A percentile compares a stretch with the other conserved stretches of the same genome.
Conservation (phyloP, 2,888 invertebrate species). For the Eulithis testata region DNA sequence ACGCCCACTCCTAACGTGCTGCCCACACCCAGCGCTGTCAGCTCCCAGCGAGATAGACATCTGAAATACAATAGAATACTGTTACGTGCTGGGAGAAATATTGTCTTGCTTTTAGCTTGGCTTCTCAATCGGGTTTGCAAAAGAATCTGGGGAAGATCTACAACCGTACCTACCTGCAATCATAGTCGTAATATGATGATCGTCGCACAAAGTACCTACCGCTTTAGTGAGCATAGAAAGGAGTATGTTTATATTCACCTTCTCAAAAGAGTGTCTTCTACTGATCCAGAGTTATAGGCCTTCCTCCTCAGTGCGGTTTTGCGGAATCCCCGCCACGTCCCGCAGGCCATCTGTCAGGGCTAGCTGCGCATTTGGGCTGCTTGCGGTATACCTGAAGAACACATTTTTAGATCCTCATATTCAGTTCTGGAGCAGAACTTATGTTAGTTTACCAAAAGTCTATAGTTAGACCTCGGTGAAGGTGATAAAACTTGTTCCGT, state of each 20-base stretch:
- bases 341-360: constrained; percentile 66
- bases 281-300: constrained; percentile 51
- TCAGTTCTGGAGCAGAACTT: too few relatives aligned
- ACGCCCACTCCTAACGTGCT: constrained; percentile 95
- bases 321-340: constrained; percentile 57
- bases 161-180: too few relatives aligned
- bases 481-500: too few relatives aligned
- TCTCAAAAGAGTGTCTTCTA: constrained; percentile 57
- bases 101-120: too few relatives aligned
- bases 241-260: constrained; percentile 49
- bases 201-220: too few relatives aligned
- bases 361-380: constrained; percentile 51
- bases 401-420: neutral
- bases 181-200: too few relatives aligned
- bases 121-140: too few relatives aligned
- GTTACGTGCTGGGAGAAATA: neutral
- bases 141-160: too few relatives aligned
- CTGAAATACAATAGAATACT: constrained; percentile 61
- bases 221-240: too few relatives aligned
- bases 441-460: too few relatives aligned
- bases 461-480: too few relatives aligned
- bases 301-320: constrained; percentile 56
- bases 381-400: constrained; percentile 14
- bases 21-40: constrained; percentile 92
- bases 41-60: constrained; percentile 89